These are phyloP conservation scores for Tetheella fluctuosa DNA, from an alignment of 2,888 invertebrate species.

Conservation along the genomic window DNA sequence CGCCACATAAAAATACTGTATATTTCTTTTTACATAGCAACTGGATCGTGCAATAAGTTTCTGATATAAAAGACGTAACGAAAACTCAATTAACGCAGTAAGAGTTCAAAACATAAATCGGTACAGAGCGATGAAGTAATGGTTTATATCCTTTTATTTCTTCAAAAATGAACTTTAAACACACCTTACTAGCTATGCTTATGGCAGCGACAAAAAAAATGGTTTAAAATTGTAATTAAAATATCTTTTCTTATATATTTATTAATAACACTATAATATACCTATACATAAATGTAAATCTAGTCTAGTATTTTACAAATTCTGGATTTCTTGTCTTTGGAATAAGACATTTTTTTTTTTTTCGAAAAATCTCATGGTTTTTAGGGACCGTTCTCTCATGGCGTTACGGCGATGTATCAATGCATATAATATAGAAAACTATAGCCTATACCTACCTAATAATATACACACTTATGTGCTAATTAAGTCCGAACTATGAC, in stretches of 20 bases:
- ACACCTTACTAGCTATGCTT: slow-evolving; percentile 55
- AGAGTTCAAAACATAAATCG: neutral
- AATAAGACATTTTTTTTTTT: slow-evolving; percentile 18
- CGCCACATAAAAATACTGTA: neutral
- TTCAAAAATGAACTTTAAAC: slow-evolving; percentile 57
- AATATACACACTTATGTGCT: slow-evolving; percentile 67
- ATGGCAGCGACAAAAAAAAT: slow-evolving; percentile 71
- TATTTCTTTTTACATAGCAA: neutral
- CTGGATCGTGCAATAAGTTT: too few species aligned
- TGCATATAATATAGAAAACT: slow-evolving; percentile 55
- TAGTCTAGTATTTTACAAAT: slow-evolving; percentile 76
- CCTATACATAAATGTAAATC: slow-evolving; percentile 46
- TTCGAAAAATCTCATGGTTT: slow-evolving; percentile 14
- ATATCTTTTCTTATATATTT: slow-evolving; percentile 74
- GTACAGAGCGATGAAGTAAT: neutral
- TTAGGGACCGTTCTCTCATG: neutral
- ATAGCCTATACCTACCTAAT: slow-evolving; percentile 56
- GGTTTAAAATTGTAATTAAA: slow-evolving; percentile 58
- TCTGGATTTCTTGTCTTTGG: slow-evolving; percentile 43
- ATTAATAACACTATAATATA: slow-evolving; percentile 60
- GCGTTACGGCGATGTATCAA: slow-evolving; percentile 9
- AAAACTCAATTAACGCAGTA: neutral
- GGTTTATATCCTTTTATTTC: neutral
- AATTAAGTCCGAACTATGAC: slow-evolving; percentile 55
- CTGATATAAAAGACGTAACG: slow-evolving; percentile 18